Evolutionary conservation across 35 echinoderm and acorn worm species (phyloP).

Genomic region (Apostichopus parvimensis): DNA sequence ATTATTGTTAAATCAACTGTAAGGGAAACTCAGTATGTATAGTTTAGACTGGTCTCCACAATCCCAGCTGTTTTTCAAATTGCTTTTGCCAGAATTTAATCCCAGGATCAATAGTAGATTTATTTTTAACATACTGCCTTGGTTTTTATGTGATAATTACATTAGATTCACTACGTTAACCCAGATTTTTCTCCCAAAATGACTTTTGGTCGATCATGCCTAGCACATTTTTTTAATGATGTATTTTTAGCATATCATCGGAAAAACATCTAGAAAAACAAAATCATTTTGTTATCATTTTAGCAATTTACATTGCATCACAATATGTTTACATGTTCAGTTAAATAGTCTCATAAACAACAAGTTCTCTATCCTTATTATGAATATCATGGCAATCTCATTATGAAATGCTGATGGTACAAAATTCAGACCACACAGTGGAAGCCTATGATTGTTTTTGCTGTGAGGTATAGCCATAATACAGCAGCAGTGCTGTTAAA

Average conservation of each 20-base stretch:
- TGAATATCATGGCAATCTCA: background rate
- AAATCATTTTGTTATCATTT: background rate
- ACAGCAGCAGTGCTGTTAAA: background rate
- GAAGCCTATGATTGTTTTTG: background rate
- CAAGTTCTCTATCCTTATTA: background rate
- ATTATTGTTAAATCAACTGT: no score
- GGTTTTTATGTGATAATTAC: background rate
- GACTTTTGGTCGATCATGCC: background rate
- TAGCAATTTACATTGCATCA: no score
- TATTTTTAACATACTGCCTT: conserved; percentile 13
- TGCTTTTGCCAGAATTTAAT: background rate
- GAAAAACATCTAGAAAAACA: background rate
- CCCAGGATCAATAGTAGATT: background rate
- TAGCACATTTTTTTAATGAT: background rate
- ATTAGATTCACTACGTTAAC: conserved; percentile 1
- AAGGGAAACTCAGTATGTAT: no score
- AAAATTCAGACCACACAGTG: background rate
- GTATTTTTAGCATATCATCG: background rate
- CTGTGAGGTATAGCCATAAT: background rate
- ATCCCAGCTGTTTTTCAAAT: background rate
- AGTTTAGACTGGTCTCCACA: background rate
- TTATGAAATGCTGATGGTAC: background rate
- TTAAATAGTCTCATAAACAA: no score
- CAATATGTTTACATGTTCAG: no score
- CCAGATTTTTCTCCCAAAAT: background rate